Conservation (phyloP, 1,140 invertebrate genomes). For the Copidosoma floridanum region DNA sequence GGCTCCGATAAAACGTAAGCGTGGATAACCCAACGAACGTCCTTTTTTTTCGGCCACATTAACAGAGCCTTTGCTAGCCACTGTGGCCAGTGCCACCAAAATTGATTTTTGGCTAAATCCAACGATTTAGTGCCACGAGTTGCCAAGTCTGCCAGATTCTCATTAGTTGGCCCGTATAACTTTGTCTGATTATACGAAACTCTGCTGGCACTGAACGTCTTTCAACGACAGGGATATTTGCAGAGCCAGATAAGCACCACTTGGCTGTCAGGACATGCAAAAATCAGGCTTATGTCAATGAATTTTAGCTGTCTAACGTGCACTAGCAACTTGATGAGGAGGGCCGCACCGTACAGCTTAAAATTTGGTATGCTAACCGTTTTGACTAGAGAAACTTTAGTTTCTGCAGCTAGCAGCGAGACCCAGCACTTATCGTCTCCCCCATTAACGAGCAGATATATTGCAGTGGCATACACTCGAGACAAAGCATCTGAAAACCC, state of each 20-base stretch:
- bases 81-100: slow-evolving; percentile 46
- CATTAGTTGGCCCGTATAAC: slow-evolving; percentile 30
- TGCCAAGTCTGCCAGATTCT: slow-evolving; percentile 45
- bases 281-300: slow-evolving; percentile 19
- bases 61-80: slow-evolving; percentile 27
- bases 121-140: slow-evolving; percentile 36
- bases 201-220: slow-evolving; percentile 44
- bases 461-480: slow-evolving; percentile 21
- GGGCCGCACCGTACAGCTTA: slow-evolving; percentile 31
- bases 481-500: slow-evolving; percentile 32
- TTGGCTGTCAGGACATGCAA: slow-evolving; percentile 40
- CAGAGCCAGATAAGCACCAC: slow-evolving; percentile 37
- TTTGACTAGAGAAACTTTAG: slow-evolving; percentile 38
- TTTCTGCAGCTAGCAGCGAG: slow-evolving; percentile 33
- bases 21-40: neutral
- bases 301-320: neutral
- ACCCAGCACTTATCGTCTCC: neutral
- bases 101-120: slow-evolving; percentile 27
- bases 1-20: neutral
- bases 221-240: slow-evolving; percentile 28
- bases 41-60: slow-evolving; percentile 3
- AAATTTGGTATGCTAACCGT: slow-evolving; percentile 35
- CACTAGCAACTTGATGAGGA: slow-evolving; percentile 13
- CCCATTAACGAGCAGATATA: slow-evolving; percentile 18
- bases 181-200: slow-evolving; percentile 37